Evolutionary conservation across 2,113 vertebrate genomes (phyloP).

Genomic region (Poeciliopsis prolifica): DNA sequence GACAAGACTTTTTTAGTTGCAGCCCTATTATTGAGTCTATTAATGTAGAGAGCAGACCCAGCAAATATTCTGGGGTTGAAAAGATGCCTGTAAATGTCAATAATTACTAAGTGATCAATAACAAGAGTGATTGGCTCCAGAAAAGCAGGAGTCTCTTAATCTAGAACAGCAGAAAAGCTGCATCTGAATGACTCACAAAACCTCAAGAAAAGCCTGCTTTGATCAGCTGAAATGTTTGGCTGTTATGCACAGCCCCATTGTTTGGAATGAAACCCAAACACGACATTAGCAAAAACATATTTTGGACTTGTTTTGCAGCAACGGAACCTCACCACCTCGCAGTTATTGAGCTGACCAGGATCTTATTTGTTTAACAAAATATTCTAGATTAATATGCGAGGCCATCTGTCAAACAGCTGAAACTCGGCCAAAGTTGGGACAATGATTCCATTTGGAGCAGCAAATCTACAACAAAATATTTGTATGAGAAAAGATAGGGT

Average conservation of each 20-base stretch:
- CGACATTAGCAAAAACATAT: background rate
- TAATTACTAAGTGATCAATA: background rate
- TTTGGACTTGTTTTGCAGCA: background rate
- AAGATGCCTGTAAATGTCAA: background rate
- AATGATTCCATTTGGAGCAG: background rate
- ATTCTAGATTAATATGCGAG: background rate
- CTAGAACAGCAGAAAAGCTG: background rate
- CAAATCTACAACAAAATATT: background rate
- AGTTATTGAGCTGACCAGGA: background rate
- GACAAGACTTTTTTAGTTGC: no score
- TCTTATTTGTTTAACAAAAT: background rate
- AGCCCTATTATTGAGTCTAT: background rate
- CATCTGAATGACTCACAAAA: no score
- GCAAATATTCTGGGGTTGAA: background rate
- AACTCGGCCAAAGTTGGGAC: background rate
- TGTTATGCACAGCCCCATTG: background rate
- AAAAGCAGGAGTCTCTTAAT: background rate
- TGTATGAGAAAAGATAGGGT: background rate
- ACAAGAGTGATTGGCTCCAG: background rate
- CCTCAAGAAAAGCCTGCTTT: background rate
- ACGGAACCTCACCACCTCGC: background rate
- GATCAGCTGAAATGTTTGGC: background rate
- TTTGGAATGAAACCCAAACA: background rate
- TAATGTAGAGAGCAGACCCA: conserved; percentile 40
- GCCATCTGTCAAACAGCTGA: background rate